Evolutionary conservation across 2,888 invertebrate species (phyloP), one percentile per base, ranked within the genome.

Genomic region (Colostygia pectinataria): DNA sequence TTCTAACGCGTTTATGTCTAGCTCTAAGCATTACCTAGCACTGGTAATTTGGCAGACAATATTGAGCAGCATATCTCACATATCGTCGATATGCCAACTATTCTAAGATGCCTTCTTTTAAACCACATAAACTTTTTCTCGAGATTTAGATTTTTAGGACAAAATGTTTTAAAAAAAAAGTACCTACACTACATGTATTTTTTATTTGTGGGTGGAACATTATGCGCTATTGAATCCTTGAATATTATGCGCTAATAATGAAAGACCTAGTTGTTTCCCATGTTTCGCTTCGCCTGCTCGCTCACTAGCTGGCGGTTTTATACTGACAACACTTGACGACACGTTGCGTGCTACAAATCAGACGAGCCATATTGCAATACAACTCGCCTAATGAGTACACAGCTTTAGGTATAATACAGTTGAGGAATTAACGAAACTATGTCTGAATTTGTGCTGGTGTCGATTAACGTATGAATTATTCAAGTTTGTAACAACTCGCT

Each of bases 1-100:
- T 72, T 72, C 61, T 58, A 58, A 48, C 48, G 59, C 53, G 53
- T 57, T 65, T 56, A 48, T 55, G 55, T 40, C 59, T 46, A 32
- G 40, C 8, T 40, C 32, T 36, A 51, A 44, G 41, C 23, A n/a
- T 20, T 1, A 4, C 6, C 2, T 10, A 27, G 27, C 3, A 10
- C 27, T 10, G n/a, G n/a, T n/a, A n/a, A 10, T 9, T 9, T 4
- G 10, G 1, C n/a, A 10, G n/a, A n/a, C n/a, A 5, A 25, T n/a
- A 25, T 25, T 27, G 27, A 10, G 1, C 10, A 9, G 10, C 27
- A 4, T 27, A 4, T 27, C 25, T 25, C 9, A 2, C 25, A 9
- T n/a, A n/a, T n/a, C n/a, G n/a, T n/a, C n/a, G n/a, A n/a, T n/a
- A n/a, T n/a, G n/a, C n/a, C n/a, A n/a, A n/a, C n/a, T n/a, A n/a